Evolutionary conservation across 2,888 invertebrate genomes (phyloP).

Genomic region (Scrobipalpa costella): DNA sequence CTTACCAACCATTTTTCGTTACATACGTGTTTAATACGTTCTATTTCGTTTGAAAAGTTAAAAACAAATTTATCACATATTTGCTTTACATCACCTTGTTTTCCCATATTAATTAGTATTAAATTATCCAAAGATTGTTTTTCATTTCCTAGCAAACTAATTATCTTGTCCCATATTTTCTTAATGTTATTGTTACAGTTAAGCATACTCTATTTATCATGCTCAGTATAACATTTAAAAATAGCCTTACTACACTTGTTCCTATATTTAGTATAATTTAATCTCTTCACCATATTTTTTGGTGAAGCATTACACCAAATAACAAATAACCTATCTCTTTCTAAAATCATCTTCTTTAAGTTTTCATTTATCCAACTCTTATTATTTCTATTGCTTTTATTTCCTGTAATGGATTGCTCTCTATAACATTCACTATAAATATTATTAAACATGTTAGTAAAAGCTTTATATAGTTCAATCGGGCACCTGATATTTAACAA

Average conservation of each 20-base stretch:
- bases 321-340: slow-evolving; percentile 31
- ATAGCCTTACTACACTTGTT: slow-evolving; percentile 18
- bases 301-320: slow-evolving; percentile 32
- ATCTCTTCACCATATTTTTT: slow-evolving; percentile 33
- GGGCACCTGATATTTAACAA: slow-evolving; percentile 20
- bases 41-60: slow-evolving; percentile 26
- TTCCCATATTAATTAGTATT: slow-evolving; percentile 21
- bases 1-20: slow-evolving; percentile 22
- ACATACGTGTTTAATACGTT: slow-evolving; percentile 26
- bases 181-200: slow-evolving; percentile 29
- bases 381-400: slow-evolving; percentile 17
- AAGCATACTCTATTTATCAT: slow-evolving; percentile 27
- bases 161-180: slow-evolving; percentile 26
- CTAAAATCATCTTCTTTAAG: slow-evolving; percentile 25
- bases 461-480: slow-evolving; percentile 7
- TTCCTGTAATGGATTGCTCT: not conserved
- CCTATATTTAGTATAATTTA: slow-evolving; percentile 32
- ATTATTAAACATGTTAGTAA: not conserved
- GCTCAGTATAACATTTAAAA: slow-evolving; percentile 23
- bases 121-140: slow-evolving; percentile 26
- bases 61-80: slow-evolving; percentile 17
- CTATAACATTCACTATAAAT: slow-evolving; percentile 5
- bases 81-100: not conserved
- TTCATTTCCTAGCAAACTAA: slow-evolving; percentile 12
- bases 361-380: slow-evolving; percentile 12